Conservation (phyloP, 2,113 vertebrate species). For the Leucopsar rothschildi region DNA sequence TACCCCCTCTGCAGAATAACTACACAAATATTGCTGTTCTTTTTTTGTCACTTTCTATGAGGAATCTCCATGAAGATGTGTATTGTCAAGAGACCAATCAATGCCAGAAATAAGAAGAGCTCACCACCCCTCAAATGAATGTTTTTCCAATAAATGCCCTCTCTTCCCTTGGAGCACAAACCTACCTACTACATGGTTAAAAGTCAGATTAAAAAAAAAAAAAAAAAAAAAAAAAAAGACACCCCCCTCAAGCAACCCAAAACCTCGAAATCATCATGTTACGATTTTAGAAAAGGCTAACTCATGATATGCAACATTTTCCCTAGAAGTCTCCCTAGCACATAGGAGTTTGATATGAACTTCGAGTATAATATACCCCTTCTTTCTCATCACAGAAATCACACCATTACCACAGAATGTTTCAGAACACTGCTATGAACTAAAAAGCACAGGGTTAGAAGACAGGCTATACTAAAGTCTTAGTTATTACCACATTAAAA, state of each 20-base stretch:
- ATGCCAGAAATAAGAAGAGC: not conserved
- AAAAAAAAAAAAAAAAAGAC: not conserved
- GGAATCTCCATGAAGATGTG: not conserved
- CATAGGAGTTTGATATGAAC: not conserved
- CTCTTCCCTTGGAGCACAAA: not conserved
- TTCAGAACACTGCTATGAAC: not conserved
- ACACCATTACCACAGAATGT: not conserved
- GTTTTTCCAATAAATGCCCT: not conserved
- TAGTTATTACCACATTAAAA: not conserved
- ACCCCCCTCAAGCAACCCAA: rapidly evolving
- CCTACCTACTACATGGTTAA: not conserved
- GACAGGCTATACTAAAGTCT: not conserved
- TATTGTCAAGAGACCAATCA: not conserved
- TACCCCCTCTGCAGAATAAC: not conserved
- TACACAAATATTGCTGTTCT: not conserved
- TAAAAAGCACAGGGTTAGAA: not conserved
- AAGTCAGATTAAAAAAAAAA: not conserved
- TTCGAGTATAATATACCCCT: not conserved
- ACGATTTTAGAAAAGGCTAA: not conserved
- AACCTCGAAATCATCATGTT: not conserved
- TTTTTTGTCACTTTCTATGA: not conserved
- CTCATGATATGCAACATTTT: not conserved
- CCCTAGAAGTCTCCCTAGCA: not conserved
- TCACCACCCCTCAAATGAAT: not conserved
- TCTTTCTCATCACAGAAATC: not conserved